Percentiles rank a stretch among this genome's conserved stretches.
Evolutionary conservation across 2,888 invertebrate species (phyloP).

Genomic region (Syritta pipiens): DNA sequence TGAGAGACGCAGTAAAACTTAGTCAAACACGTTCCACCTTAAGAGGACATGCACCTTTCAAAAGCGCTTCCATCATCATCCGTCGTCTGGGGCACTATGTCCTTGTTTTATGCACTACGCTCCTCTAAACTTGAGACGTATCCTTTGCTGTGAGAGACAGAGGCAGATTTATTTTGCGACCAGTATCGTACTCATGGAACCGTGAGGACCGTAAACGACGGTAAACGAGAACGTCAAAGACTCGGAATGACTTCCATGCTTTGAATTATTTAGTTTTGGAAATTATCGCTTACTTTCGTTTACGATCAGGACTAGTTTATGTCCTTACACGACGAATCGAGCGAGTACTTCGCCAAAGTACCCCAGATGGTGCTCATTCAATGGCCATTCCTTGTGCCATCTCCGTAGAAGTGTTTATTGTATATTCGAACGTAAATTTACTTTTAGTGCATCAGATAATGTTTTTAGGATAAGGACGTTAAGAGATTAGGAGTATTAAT

Average conservation of each 20-base stretch:
- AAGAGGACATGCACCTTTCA: constrained; percentile 15
- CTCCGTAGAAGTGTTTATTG: constrained; percentile 52
- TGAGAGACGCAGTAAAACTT: background rate
- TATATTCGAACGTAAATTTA: constrained; percentile 55
- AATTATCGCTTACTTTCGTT: constrained; percentile 66
- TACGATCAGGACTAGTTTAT: constrained; percentile 61
- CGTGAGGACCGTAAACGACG: constrained; percentile 35
- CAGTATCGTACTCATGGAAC: background rate
- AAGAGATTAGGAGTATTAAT: constrained; percentile 34
- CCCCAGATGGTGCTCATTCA: constrained; percentile 56
- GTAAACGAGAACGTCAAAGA: constrained; percentile 43
- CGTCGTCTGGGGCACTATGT: constrained; percentile 17
- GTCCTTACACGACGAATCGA: constrained; percentile 28
- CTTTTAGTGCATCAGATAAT: constrained; percentile 21
- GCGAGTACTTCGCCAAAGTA: constrained; percentile 1
- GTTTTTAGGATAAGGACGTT: constrained; percentile 26
- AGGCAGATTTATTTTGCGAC: constrained; percentile 26
- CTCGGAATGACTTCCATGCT: constrained; percentile 49
- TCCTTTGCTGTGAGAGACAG: background rate
- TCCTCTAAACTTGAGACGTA: background rate
- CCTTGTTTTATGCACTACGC: background rate
- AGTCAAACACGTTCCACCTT: background rate
- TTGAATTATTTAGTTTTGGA: constrained; percentile 59
- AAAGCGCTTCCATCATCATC: constrained; percentile 25
- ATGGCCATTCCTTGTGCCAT: constrained; percentile 24